phyloP scores from a whole-genome alignment of 2,888 invertebrate species.

The Furcula furcula region DNA sequence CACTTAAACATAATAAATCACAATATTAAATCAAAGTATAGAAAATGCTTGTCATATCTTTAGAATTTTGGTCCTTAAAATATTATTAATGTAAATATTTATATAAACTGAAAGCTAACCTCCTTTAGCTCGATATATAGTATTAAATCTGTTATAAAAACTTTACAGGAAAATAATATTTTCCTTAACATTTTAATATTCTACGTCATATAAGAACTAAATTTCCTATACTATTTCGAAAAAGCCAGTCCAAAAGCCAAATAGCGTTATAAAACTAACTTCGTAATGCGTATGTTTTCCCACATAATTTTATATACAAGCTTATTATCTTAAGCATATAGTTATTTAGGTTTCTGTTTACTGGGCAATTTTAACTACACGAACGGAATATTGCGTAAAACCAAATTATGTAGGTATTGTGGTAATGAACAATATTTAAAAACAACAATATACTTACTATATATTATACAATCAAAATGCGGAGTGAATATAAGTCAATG shows the following conservation, averaged over 20 bases:
- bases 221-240: conserved; percentile 61
- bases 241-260: conserved; percentile 75
- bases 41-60: conserved; percentile 45
- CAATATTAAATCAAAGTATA: conserved; percentile 61
- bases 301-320: conserved; percentile 74
- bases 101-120: conserved; percentile 22
- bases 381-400: too few species aligned
- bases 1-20: conserved; percentile 68
- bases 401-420: too few species aligned
- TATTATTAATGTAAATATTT: conserved; percentile 23
- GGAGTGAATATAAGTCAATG: conserved; percentile 20
- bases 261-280: conserved; percentile 72
- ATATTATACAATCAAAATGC: conserved; percentile 11
- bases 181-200: conserved; percentile 36
- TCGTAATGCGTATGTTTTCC: conserved; percentile 81
- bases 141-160: conserved; percentile 18
- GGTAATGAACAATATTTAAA: too few species aligned
- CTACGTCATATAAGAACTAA: conserved; percentile 56
- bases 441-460: too few species aligned
- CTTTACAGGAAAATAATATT: conserved; percentile 41
- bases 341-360: too few species aligned
- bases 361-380: too few species aligned
- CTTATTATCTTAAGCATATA: conserved; percentile 45
- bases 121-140: conserved; percentile 18
- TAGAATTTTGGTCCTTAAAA: conserved; percentile 52